A percentile compares a stretch with the other conserved stretches of the same genome.
Evolutionary conservation across 2,797 vertebrate genomes (phyloP).

Genomic region (Lycodopsis pacificus): DNA sequence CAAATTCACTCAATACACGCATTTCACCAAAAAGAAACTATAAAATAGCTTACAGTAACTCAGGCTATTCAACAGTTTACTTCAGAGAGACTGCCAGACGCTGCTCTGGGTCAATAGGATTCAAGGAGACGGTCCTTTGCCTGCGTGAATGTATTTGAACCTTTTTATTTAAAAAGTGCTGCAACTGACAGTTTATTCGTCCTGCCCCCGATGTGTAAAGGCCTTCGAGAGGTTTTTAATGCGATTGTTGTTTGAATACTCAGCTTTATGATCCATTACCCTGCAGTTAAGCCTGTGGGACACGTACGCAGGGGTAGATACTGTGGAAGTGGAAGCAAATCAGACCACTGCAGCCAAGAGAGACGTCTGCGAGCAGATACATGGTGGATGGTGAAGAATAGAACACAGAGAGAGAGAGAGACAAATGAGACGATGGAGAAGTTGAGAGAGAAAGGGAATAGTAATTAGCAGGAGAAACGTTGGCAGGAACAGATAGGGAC

Average conservation of each 20-base stretch:
- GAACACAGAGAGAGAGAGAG: background rate
- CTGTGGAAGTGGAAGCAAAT: slow-evolving; percentile 11
- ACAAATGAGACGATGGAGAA: slow-evolving; percentile 38
- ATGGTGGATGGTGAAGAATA: slow-evolving; percentile 20
- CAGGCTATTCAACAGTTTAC: background rate
- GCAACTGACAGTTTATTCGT: background rate
- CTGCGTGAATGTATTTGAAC: background rate
- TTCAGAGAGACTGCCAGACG: background rate
- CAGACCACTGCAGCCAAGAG: slow-evolving; percentile 33
- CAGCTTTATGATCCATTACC: slow-evolving; percentile 20
- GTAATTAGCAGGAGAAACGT: slow-evolving; percentile 49
- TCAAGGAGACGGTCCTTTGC: background rate
- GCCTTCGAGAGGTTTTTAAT: background rate
- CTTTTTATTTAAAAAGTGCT: background rate
- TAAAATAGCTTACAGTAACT: background rate
- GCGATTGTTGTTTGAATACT: slow-evolving; percentile 29
- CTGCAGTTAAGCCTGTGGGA: slow-evolving; percentile 16
- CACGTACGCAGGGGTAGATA: slow-evolving; percentile 9
- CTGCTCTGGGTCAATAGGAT: background rate
- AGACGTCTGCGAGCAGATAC: slow-evolving; percentile 27
- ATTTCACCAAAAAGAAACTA: background rate
- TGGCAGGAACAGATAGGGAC: slow-evolving; percentile 38
- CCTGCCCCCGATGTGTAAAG: background rate
- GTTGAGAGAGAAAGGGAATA: slow-evolving; percentile 18
- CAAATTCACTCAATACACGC: background rate